A percentile compares a stretch with the other conserved stretches of the same genome.
These are phyloP conservation scores for Philhelius pedissequus DNA, from an alignment of 2,888 invertebrate species.

Conservation along the genomic window DNA sequence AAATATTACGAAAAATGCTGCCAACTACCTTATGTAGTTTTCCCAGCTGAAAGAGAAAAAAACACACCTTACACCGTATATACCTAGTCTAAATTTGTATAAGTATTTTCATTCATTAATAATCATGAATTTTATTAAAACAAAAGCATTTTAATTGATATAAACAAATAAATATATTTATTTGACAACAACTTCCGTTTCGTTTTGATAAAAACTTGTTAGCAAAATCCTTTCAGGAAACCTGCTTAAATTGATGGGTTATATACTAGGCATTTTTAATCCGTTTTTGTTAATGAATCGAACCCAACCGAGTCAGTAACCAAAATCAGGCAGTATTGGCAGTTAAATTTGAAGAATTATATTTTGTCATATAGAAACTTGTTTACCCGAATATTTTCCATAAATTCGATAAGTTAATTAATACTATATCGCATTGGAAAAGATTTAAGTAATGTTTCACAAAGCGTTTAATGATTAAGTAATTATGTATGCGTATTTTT, in stretches of 20 bases:
- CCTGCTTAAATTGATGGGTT: background rate
- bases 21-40: no score
- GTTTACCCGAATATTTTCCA: background rate
- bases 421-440: background rate
- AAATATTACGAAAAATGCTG: no score
- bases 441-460: slow-evolving; percentile 51
- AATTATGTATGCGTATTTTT: slow-evolving; percentile 26
- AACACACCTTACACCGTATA: no score
- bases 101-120: no score
- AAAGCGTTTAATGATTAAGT: slow-evolving; percentile 45
- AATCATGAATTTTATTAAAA: no score
- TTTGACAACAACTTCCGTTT: no score
- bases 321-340: background rate
- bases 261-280: slow-evolving; percentile 1
- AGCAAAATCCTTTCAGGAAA: background rate
- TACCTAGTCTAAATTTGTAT: no score
- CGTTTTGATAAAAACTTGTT: no score
- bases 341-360: background rate
- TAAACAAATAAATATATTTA: no score
- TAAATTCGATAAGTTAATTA: slow-evolving; percentile 28
- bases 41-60: no score
- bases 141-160: no score
- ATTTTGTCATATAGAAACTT: background rate
- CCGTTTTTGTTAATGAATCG: background rate
- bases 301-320: background rate